Evolutionary conservation across 2,888 invertebrate species (phyloP).

Genomic region (Amphipyra berbera): DNA sequence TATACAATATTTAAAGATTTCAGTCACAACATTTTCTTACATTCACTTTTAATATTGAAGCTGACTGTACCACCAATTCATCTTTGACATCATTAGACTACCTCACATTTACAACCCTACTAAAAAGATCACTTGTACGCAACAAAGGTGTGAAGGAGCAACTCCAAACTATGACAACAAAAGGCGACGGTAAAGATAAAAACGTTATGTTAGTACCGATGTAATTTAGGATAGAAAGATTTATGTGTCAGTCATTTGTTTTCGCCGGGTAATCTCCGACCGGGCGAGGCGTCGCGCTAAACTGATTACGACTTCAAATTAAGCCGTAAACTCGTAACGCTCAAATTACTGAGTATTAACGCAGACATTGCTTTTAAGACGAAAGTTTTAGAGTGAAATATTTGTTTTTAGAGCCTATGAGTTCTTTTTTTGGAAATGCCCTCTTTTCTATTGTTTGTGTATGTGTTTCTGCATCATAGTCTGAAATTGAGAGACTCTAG

Average conservation of each 20-base stretch:
- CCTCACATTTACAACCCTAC: conserved; percentile 16
- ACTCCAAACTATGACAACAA: conserved; percentile 64
- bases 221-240: conserved; percentile 76
- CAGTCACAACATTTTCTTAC: too few relatives aligned
- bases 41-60: too few relatives aligned
- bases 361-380: conserved; percentile 72
- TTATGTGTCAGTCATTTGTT: conserved; percentile 82
- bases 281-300: conserved; percentile 76
- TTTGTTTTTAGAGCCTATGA: conserved; percentile 50
- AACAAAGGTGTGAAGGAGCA: conserved; percentile 52
- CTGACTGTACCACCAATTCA: too few relatives aligned
- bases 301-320: conserved; percentile 88
- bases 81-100: neutral
- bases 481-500: too few relatives aligned
- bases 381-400: conserved; percentile 62
- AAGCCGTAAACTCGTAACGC: conserved; percentile 86
- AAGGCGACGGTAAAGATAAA: conserved; percentile 69
- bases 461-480: too few relatives aligned
- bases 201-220: conserved; percentile 67
- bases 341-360: conserved; percentile 84
- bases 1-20: too few relatives aligned
- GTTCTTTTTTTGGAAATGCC: conserved; percentile 29
- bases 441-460: conserved; percentile 5
- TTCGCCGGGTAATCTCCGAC: conserved; percentile 79
- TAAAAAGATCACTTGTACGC: conserved; percentile 23